Base-by-base conservation (phyloP, 1,140 invertebrate genomes). In the Pogonomyrmex californicus region DNA sequence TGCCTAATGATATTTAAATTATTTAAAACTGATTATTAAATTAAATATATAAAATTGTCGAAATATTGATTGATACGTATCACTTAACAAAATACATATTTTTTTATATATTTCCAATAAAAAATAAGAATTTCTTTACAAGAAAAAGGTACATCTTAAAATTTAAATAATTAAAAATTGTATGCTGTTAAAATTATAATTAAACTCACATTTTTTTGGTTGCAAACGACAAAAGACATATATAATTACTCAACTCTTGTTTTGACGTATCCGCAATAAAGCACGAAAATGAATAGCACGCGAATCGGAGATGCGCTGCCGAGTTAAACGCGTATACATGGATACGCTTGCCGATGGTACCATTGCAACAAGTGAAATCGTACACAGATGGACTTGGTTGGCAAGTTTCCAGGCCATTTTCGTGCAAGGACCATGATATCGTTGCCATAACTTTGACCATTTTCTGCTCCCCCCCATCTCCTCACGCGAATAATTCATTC, bases 341-440 rank as follows among this genome's bases (percentile, higher is more conserved):
- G 23, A 44, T 44, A 44, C 38, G 63, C 54, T 86, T 56, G 47
- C 23, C 62, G 71, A 58, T 79, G 77, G 65, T 58, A 75, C 38
- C 70, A 77, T 87, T 70, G 91, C 86, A 86, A 89, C 91, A 90
- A 91, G 89, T 92, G 88, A 71, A 90, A 68, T 81, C 81, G 60
- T 58, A 83, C 77, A 75, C 79, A 89, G 86, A 87, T 88, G 89
- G 89, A 88, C 82, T 58, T 62, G 86, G 81, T 82, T 92, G 91
- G 91, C 91, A 90, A 83, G 85, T 75, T 76, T 92, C 91, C 91
- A 92, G 88, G 86, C 85, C 88, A 76, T 88, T 91, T 91, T 89
- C 91, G 91, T 89, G 91, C 91, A 91, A 87, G 89, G 90, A 91
- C 91, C 91, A 87, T 91, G 91, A 92, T 92, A 91, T 92, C 90